phyloP scores from a whole-genome alignment of 2,888 invertebrate species.

The Spodoptera exigua region DNA sequence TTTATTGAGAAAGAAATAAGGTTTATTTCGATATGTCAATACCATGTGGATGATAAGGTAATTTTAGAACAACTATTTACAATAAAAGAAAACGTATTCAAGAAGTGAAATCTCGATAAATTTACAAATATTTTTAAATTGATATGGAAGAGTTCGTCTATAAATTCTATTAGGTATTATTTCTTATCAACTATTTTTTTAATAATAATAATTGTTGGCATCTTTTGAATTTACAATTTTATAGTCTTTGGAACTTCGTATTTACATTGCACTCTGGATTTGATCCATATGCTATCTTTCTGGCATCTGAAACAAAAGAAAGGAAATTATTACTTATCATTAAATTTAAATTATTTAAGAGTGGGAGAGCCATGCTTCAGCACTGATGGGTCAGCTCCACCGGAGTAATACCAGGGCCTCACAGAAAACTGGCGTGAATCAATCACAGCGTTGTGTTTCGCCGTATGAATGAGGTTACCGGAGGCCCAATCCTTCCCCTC shows the following conservation, averaged over 20 bases:
- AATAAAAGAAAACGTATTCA: conserved; percentile 42
- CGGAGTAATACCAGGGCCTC: too few species aligned
- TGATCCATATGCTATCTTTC: conserved; percentile 79
- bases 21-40: conserved; percentile 2
- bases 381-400: too few species aligned
- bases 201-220: conserved; percentile 69
- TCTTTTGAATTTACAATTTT: conserved; percentile 73
- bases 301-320: conserved; percentile 76
- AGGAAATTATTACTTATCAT: conserved; percentile 33
- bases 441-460: too few species aligned
- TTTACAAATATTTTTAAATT: conserved; percentile 57
- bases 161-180: conserved; percentile 59
- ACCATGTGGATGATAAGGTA: too few species aligned
- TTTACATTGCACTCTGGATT: conserved; percentile 58
- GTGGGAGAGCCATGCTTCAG: too few species aligned
- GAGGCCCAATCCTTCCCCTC: too few species aligned
- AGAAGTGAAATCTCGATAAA: conserved; percentile 32
- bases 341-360: too few species aligned
- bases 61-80: conserved; percentile 3
- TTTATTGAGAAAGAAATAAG: background rate
- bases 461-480: too few species aligned
- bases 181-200: conserved; percentile 37
- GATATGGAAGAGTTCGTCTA: conserved; percentile 80
- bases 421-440: too few species aligned
- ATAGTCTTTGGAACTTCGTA: conserved; percentile 64